These are phyloP conservation scores for Philaenus spumarius DNA, from an alignment of 1,140 invertebrate species.

Conservation along the genomic window DNA sequence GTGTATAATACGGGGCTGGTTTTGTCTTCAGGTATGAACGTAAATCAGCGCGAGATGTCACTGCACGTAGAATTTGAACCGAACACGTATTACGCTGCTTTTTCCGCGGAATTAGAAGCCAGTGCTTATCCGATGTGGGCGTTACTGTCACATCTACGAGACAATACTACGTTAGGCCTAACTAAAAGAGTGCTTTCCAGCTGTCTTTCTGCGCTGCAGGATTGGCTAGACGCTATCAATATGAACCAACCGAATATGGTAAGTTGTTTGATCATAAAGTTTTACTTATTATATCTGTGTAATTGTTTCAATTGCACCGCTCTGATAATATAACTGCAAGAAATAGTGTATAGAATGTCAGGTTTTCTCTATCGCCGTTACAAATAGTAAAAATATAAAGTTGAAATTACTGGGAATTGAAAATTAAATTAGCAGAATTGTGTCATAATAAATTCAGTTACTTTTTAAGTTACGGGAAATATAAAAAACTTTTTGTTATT, in stretches of 20 bases:
- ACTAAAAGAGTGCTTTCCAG: slow-evolving; percentile 66
- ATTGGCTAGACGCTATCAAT: slow-evolving; percentile 80
- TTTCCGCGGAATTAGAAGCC: slow-evolving; percentile 92
- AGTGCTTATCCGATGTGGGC: slow-evolving; percentile 97
- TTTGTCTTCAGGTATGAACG: slow-evolving; percentile 74
- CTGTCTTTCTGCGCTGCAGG: slow-evolving; percentile 66
- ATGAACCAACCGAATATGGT: slow-evolving; percentile 25
- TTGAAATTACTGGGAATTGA: too few relatives aligned
- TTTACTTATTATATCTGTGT: neutral
- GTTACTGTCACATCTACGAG: slow-evolving; percentile 77
- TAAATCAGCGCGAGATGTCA: slow-evolving; percentile 81
- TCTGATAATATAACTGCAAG: too few relatives aligned
- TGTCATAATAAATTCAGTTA: too few relatives aligned
- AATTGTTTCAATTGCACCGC: too few relatives aligned
- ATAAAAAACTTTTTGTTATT: too few relatives aligned
- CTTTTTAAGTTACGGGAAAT: too few relatives aligned
- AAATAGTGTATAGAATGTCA: too few relatives aligned
- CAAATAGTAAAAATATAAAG: too few relatives aligned
- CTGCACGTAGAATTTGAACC: slow-evolving; percentile 96
- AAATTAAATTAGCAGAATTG: too few relatives aligned
- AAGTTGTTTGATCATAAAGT: neutral
- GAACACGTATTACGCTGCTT: slow-evolving; percentile 94
- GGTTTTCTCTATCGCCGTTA: too few relatives aligned
- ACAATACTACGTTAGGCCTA: slow-evolving; percentile 59
- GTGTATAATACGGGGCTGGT: too few relatives aligned